These are phyloP conservation scores for Pachyuromys duprasi DNA, from an alignment of 2,797 vertebrate genomes.

Conservation along the genomic window DNA sequence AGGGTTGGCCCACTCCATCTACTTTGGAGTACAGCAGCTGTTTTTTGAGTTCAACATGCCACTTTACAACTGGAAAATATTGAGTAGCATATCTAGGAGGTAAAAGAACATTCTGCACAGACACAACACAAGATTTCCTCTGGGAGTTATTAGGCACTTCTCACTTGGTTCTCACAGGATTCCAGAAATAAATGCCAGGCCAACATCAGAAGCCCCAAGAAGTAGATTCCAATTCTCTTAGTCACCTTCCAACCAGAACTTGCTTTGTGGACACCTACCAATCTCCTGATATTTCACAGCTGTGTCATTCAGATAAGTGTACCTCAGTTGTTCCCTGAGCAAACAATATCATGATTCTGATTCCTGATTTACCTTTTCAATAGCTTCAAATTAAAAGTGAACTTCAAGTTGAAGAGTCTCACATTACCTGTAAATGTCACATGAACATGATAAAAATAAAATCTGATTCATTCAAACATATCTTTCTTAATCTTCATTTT, in stretches of 20 bases:
- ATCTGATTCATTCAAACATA: neutral
- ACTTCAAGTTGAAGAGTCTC: neutral
- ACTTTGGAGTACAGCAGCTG: neutral
- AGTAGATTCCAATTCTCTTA: neutral
- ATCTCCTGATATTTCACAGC: neutral
- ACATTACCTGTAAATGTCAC: neutral
- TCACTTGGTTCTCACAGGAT: neutral
- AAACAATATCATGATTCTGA: slow-evolving; percentile 6
- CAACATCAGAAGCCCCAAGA: neutral
- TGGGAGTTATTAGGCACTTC: neutral
- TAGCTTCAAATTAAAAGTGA: slow-evolving; percentile 24
- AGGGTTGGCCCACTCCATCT: neutral
- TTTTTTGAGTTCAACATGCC: slow-evolving; percentile 2
- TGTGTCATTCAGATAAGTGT: neutral
- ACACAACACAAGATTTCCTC: slow-evolving; percentile 6
- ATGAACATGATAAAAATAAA: slow-evolving; percentile 1
- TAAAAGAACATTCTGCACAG: neutral
- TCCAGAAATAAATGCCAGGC: neutral
- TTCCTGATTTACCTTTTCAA: neutral
- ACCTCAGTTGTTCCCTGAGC: neutral
- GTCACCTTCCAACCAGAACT: neutral
- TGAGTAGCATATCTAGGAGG: neutral
- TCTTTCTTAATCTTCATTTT: neutral
- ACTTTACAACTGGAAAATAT: neutral
- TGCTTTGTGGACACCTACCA: neutral